A percentile compares a stretch with the other conserved stretches of the same genome.
Evolutionary conservation across 2,797 vertebrate genomes (phyloP).

Genomic region (Tiaroga cobitis): DNA sequence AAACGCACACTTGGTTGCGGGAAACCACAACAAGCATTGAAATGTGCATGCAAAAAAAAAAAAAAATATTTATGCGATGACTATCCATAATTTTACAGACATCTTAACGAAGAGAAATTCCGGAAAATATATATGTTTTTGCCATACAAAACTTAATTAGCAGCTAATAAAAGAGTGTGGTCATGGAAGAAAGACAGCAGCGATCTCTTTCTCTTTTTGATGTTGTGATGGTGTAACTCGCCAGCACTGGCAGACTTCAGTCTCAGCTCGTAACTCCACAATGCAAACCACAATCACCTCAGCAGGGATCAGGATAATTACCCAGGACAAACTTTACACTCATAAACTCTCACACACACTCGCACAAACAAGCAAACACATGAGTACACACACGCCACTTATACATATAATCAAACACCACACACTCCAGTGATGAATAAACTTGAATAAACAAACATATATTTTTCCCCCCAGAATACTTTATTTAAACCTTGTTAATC

Average conservation of each 20-base stretch:
- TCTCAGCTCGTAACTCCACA: constrained; percentile 40
- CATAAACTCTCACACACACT: not conserved
- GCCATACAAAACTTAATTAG: not conserved
- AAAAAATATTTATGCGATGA: not conserved
- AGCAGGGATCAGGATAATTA: constrained; percentile 10
- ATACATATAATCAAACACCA: constrained; percentile 6
- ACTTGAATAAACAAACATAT: constrained; percentile 30
- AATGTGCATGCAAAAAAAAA: not conserved
- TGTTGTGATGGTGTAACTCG: not conserved
- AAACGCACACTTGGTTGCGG: constrained; percentile 2
- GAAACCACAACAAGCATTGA: not conserved
- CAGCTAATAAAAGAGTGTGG: constrained; percentile 39
- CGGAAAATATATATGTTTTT: not conserved
- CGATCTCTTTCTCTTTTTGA: constrained; percentile 8
- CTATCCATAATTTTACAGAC: not conserved
- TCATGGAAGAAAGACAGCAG: constrained; percentile 18
- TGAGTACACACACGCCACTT: not conserved
- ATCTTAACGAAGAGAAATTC: constrained; percentile 11
- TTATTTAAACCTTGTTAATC: constrained; percentile 7
- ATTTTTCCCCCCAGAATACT: not conserved
- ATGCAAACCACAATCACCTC: constrained; percentile 40
- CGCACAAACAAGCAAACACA: constrained; percentile 7
- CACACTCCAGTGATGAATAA: constrained; percentile 25
- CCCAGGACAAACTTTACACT: constrained; percentile 20
- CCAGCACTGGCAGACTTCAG: constrained; percentile 12